These are phyloP conservation scores for Leptocoma aspasia DNA, from an alignment of 2,113 vertebrate species.

Conservation along the genomic window DNA sequence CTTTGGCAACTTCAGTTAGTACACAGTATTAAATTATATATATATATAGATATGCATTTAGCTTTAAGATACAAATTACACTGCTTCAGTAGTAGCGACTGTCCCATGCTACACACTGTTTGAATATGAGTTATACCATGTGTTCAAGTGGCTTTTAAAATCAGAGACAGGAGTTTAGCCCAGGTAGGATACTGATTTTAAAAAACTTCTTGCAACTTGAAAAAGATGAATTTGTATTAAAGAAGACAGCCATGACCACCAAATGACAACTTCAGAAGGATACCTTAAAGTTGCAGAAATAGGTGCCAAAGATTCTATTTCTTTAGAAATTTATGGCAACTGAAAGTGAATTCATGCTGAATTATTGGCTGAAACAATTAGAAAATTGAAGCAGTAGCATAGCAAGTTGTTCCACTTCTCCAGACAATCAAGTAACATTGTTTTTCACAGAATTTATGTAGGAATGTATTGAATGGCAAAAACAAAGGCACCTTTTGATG, in stretches of 20 bases:
- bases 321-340: not conserved
- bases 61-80: not conserved
- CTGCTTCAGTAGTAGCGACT: not conserved
- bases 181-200: not conserved
- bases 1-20: not conserved
- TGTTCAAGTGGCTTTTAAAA: not conserved
- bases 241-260: not conserved
- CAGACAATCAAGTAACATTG: not conserved
- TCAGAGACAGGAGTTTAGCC: not conserved
- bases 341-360: not conserved
- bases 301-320: not conserved
- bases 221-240: not conserved
- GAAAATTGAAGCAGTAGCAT: not conserved
- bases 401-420: not conserved
- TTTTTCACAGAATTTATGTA: slow-evolving; percentile 10
- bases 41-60: not conserved
- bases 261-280: not conserved
- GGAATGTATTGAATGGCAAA: not conserved
- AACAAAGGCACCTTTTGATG: slow-evolving; percentile 8
- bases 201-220: not conserved
- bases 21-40: not conserved
- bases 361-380: not conserved
- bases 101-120: not conserved
- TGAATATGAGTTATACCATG: not conserved
- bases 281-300: not conserved